Conservation (phyloP, 2,888 invertebrate species). For the Vesta saturnalis region DNA sequence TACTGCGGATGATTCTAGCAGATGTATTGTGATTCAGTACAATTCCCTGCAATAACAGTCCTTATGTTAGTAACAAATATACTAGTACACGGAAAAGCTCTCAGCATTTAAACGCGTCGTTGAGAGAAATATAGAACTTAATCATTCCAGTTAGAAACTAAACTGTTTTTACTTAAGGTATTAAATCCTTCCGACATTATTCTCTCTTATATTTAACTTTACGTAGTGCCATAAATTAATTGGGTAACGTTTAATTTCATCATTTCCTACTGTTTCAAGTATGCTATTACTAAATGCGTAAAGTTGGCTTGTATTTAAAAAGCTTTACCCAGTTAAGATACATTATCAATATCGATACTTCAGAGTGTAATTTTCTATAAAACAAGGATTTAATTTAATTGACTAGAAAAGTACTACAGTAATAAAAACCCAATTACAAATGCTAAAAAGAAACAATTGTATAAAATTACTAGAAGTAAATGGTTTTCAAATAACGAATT, state of each 20-base stretch:
- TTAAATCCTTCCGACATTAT: slow-evolving; percentile 11
- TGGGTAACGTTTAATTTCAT: background rate
- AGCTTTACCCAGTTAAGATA: too few relatives aligned
- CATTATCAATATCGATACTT: too few relatives aligned
- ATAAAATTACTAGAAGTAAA: background rate
- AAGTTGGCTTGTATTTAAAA: too few relatives aligned
- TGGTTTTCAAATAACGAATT: background rate
- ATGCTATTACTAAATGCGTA: background rate
- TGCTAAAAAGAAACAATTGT: background rate
- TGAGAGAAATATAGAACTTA: slow-evolving; percentile 37
- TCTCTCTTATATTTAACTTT: slow-evolving; percentile 9
- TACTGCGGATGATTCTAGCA: slow-evolving; percentile 88
- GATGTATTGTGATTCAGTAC: slow-evolving; percentile 86
- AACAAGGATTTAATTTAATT: background rate
- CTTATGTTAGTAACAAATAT: slow-evolving; percentile 37
- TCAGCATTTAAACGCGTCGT: slow-evolving; percentile 42
- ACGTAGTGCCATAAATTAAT: background rate
- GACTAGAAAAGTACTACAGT: background rate
- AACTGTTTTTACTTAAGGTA: slow-evolving; percentile 27
- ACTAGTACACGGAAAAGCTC: slow-evolving; percentile 47
- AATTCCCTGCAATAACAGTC: slow-evolving; percentile 71
- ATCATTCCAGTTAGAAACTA: slow-evolving; percentile 32
- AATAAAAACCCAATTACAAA: background rate
- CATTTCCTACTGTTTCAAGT: background rate
- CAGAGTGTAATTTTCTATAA: too few relatives aligned